Conservation (phyloP, 2,888 invertebrate genomes). For the Glyphotaelius pellucidus region DNA sequence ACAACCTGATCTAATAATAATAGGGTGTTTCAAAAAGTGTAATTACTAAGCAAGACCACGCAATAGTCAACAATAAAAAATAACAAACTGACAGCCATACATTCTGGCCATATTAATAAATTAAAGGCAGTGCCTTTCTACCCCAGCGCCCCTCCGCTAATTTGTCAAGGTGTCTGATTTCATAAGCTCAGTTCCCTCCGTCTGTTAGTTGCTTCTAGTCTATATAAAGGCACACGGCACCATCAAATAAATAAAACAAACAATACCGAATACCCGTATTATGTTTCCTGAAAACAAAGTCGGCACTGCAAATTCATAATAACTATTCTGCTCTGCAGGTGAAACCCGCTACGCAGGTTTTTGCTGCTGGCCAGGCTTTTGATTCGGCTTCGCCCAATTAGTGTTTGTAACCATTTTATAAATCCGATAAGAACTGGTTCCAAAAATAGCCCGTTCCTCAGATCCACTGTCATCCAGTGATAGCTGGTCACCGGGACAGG, state of each 20-base stretch:
- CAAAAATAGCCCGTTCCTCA: too few species aligned
- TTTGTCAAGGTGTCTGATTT: slow-evolving; percentile 23
- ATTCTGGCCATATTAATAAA: neutral
- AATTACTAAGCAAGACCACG: neutral
- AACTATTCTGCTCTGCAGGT: neutral
- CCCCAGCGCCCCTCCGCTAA: neutral
- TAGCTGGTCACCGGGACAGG: too few species aligned
- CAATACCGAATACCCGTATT: neutral
- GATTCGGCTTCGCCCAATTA: too few species aligned
- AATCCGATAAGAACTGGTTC: too few species aligned
- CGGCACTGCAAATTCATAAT: neutral
- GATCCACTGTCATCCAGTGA: too few species aligned
- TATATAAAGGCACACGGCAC: neutral
- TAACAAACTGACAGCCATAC: neutral
- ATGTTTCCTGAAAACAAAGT: neutral
- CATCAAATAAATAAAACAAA: slow-evolving; percentile 1
- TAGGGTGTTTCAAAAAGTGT: neutral
- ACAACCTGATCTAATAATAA: neutral
- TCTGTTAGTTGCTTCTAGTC: neutral
- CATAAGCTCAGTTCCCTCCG: neutral
- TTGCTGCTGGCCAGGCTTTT: too few species aligned
- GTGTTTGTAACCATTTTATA: too few species aligned
- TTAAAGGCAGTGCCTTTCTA: neutral
- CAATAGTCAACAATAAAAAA: neutral
- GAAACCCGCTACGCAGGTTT: too few species aligned